Evolutionary conservation across 2,888 invertebrate genomes (phyloP), one percentile per base, ranked within the genome.

Genomic region (Drosophila villosipedis): DNA sequence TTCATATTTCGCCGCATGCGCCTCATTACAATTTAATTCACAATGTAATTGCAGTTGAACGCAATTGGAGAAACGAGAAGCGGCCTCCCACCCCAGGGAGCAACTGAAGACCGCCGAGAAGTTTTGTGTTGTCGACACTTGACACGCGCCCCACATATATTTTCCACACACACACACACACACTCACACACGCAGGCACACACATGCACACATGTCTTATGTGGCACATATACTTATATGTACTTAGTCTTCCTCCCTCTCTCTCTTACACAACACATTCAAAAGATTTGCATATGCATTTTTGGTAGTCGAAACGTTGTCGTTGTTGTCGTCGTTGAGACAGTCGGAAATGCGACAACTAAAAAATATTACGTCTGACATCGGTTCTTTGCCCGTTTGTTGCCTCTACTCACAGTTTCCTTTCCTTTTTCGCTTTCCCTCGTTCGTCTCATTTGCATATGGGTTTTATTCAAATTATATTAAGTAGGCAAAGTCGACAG

Each of bases 21-120:
- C 87, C 90, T 91, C 91, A 90, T 91, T 91, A 91, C 83, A 90
- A 90, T 91, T 91, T 89, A 83, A 90, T 91, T 90, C 91, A 89
- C 85, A 90, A 87, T 89, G 91, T 90, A 90, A 90, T 90, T 90
- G 85, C 81, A 89, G 81, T 68, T 66, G 74, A 43, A 74, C n/a
- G 54, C 52, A 41, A 43, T 22, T 49, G 28, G 47, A 37, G 50
- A 50, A 54, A 22, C 39, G 22, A 22, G 25, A 19, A 37, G 37
- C 9, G 37, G 1, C 25, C 25, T 16, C 47, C 25, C 16, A 25
- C 25, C 9, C 25, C 28, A 39, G 66, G 16, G 9, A 31, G 39
- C 12, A 16, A 25, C 62, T 55, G 60, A 28, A 60, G 60, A 75
- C 43, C 59, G 67, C 61, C 68, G 31, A 60, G 70, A 68, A 75